phyloP scores from a whole-genome alignment of 2,113 vertebrate genomes.

The Elgaria multicarinata region DNA sequence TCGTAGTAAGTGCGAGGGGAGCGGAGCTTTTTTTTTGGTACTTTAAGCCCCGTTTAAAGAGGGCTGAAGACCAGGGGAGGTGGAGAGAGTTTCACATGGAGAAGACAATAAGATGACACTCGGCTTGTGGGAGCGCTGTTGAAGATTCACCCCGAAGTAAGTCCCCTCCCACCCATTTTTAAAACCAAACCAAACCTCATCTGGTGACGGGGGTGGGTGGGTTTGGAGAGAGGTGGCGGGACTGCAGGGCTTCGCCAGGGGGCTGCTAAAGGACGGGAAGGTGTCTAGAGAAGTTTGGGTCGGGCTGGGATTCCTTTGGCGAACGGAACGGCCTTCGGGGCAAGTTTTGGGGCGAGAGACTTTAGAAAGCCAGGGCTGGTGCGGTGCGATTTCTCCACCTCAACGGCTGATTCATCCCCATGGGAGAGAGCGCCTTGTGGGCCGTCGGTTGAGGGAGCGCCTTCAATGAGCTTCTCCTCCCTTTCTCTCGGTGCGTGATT shows the following conservation, averaged over 20 bases:
- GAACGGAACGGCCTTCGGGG: not conserved
- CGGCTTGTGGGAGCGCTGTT: not conserved
- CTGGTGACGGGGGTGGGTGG: too few species aligned
- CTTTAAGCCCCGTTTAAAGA: not conserved
- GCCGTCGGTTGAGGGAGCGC: not conserved
- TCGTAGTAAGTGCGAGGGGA: constrained; percentile 4
- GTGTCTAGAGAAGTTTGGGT: not conserved
- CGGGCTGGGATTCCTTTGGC: not conserved
- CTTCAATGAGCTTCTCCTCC: constrained; percentile 4
- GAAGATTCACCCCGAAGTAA: not conserved
- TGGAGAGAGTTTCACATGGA: constrained; percentile 22
- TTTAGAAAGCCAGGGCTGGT: not conserved
- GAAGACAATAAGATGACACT: constrained; percentile 46
- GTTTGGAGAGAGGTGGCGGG: not conserved
- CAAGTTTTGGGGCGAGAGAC: not conserved
- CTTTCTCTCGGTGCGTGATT: not conserved
- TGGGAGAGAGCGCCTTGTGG: not conserved
- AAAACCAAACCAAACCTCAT: too few species aligned
- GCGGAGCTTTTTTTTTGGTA: not conserved
- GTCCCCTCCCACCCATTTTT: not conserved
- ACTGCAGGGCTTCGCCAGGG: not conserved
- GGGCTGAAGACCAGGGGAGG: constrained; percentile 27
- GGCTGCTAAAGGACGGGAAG: not conserved
- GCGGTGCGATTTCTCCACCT: not conserved
- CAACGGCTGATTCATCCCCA: constrained; percentile 26